Evolutionary conservation across 2,888 invertebrate genomes (phyloP).

Genomic region (Tanypteryx hageni): DNA sequence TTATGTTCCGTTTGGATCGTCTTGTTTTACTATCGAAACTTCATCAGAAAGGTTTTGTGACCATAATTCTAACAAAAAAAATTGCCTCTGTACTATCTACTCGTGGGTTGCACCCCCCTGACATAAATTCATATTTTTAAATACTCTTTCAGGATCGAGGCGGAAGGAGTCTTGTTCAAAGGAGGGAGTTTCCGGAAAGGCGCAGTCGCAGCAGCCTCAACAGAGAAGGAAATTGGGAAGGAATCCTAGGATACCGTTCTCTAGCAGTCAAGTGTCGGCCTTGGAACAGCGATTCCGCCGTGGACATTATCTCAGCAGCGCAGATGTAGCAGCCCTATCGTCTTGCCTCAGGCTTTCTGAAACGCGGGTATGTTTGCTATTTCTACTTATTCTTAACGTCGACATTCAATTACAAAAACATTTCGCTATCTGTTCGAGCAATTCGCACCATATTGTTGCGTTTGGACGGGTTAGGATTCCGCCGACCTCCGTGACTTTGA

Average conservation of each 20-base stretch:
- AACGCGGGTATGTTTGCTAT: conserved; percentile 78
- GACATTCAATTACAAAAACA: too few relatives aligned
- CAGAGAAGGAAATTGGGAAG: conserved; percentile 80
- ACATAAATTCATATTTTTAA: conserved; percentile 18
- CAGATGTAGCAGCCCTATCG: conserved; percentile 82
- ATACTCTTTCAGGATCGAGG: conserved; percentile 71
- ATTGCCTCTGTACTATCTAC: too few relatives aligned
- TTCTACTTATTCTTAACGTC: too few relatives aligned
- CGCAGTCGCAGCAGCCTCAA: conserved; percentile 68
- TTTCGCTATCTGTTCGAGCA: too few relatives aligned
- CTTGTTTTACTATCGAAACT: too few relatives aligned
- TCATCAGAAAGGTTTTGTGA: too few relatives aligned
- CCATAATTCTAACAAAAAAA: too few relatives aligned
- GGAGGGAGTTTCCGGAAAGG: neutral
- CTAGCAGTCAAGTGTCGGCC: conserved; percentile 81
- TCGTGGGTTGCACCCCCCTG: too few relatives aligned
- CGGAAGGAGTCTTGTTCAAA: conserved; percentile 71
- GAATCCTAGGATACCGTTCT: conserved; percentile 86
- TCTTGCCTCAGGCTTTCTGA: conserved; percentile 81
- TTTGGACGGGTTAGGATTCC: neutral
- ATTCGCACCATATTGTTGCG: neutral
- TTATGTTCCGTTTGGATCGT: too few relatives aligned
- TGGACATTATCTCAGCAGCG: conserved; percentile 83
- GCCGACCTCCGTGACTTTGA: too few relatives aligned
- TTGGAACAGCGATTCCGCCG: conserved; percentile 83